Conservation (phyloP, 2,888 invertebrate species). For the Athalia cordata region DNA sequence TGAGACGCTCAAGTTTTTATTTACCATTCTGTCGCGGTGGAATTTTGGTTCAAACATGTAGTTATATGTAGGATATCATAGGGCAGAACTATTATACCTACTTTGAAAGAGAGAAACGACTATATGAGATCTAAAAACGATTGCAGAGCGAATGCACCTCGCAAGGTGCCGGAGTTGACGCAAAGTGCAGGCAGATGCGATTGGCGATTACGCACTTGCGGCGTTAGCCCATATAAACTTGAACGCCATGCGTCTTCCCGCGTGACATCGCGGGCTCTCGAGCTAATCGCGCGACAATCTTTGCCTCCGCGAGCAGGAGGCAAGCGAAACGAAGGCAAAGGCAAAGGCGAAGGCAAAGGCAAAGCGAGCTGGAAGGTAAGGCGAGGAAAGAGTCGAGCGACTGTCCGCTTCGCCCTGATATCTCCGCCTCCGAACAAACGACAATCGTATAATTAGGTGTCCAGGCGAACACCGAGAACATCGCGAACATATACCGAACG, state of each 20-base stretch:
- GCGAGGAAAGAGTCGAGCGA: conserved; percentile 50
- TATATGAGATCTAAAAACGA: conserved; percentile 44
- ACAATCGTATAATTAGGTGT: conserved; percentile 73
- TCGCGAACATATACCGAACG: conserved; percentile 23
- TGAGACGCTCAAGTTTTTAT: no score
- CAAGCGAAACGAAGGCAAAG: conserved; percentile 47
- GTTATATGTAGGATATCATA: conserved; percentile 10
- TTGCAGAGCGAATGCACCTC: conserved; percentile 55
- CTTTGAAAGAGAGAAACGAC: neutral
- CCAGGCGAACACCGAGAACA: conserved; percentile 61
- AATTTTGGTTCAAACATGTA: neutral
- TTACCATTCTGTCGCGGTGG: no score
- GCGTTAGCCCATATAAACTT: conserved; percentile 70
- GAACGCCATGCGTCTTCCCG: conserved; percentile 71
- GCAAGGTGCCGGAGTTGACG: conserved; percentile 70
- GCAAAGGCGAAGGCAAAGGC: conserved; percentile 42
- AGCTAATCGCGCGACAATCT: conserved; percentile 74
- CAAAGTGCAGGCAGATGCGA: conserved; percentile 73
- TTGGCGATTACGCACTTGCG: conserved; percentile 73
- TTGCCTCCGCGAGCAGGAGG: conserved; percentile 55
- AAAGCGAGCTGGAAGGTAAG: neutral
- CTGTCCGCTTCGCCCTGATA: conserved; percentile 59
- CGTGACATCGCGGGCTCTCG: conserved; percentile 69
- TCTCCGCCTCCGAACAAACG: conserved; percentile 65
- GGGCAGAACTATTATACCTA: neutral